phyloP scores from a whole-genome alignment of 2,888 invertebrate genomes.

The Drosophila dives region DNA sequence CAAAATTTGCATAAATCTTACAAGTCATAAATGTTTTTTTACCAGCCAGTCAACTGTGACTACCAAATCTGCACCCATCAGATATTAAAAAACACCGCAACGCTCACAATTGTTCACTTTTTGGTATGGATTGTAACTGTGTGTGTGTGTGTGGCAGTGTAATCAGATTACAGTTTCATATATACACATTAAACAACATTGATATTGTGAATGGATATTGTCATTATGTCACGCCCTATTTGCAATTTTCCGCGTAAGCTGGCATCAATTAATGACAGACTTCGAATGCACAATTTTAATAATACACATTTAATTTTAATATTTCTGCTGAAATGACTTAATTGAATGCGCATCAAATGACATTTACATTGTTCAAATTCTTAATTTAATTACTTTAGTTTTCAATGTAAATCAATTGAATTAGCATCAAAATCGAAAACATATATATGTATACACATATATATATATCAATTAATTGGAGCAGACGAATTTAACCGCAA shows the following conservation, averaged over 20 bases:
- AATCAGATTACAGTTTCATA: slow-evolving; percentile 66
- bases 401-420: slow-evolving; percentile 38
- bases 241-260: slow-evolving; percentile 3
- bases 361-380: slow-evolving; percentile 19
- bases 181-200: slow-evolving; percentile 42
- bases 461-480: slow-evolving; percentile 37
- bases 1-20: slow-evolving; percentile 60
- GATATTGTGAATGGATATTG: slow-evolving; percentile 47
- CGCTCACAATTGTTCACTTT: slow-evolving; percentile 32
- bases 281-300: slow-evolving; percentile 39
- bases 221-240: slow-evolving; percentile 48
- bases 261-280: slow-evolving; percentile 32
- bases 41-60: slow-evolving; percentile 37
- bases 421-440: slow-evolving; percentile 29
- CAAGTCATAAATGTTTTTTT: slow-evolving; percentile 69
- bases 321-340: slow-evolving; percentile 27
- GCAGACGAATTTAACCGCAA: slow-evolving; percentile 46
- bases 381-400: slow-evolving; percentile 30
- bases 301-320: slow-evolving; percentile 35
- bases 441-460: neutral
- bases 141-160: slow-evolving; percentile 23
- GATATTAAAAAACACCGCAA: neutral
- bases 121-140: slow-evolving; percentile 2
- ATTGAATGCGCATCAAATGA: slow-evolving; percentile 13
- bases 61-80: slow-evolving; percentile 13